phyloP scores from a whole-genome alignment of 2,888 invertebrate species.

The Siphlonurus alternatus region DNA sequence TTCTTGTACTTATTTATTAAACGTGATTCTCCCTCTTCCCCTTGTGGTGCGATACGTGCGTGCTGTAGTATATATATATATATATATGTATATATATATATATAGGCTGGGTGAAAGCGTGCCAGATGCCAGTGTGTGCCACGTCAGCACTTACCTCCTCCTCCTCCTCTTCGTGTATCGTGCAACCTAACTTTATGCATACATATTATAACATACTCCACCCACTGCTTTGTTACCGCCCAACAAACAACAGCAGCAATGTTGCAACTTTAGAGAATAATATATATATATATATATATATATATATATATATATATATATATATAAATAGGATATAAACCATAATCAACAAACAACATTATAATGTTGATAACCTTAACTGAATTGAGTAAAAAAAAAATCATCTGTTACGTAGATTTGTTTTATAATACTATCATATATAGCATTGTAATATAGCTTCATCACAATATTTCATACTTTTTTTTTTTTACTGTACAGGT shows the following conservation, averaged over 20 bases:
- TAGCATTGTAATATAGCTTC: no score
- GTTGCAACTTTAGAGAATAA: no score
- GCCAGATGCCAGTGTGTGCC: background rate
- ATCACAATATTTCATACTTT: no score
- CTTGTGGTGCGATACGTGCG: background rate
- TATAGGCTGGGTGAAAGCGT: background rate
- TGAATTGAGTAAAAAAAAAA: no score
- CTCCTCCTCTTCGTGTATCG: background rate
- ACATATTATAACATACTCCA: background rate
- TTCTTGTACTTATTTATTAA: background rate
- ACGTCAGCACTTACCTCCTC: background rate
- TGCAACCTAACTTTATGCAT: background rate
- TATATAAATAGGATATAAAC: no score
- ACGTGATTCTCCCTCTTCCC: background rate
- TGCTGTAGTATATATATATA: background rate
- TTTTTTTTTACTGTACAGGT: background rate
- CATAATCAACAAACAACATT: no score
- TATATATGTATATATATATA: no score
- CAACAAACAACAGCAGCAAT: no score
- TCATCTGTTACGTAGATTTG: no score
- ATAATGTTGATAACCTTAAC: no score
- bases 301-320: background rate
- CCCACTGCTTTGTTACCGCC: background rate
- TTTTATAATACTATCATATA: no score
- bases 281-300: background rate